Base-by-base conservation (phyloP, 2,113 vertebrate genomes). In the Bujurquina vittata region DNA sequence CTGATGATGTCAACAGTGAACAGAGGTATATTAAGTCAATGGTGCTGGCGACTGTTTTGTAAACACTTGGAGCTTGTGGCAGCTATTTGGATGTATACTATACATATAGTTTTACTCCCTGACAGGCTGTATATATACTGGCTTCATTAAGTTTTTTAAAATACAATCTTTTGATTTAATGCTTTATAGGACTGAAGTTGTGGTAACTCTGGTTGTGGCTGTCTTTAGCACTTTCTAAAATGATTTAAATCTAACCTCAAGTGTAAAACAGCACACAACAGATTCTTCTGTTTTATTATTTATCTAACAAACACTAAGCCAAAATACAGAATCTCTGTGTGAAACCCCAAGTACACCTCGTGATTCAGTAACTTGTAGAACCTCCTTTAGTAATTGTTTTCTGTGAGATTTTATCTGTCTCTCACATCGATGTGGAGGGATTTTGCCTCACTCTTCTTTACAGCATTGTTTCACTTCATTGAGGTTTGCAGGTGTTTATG, bases 1-100 rank as follows among this genome's bases (percentile, higher is more conserved):
- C 78, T 73, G 55, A 65, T 77, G 54, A 82, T 88, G 56, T 58
- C 56, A 73, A 75, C 54, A 67, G 77, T 74, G 79, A 35, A 60
- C 57, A 69, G 76, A 78, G 75, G 31, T 57, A 26, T 54, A 69
- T 85, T 23, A 74, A 87, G 77, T 83, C 59, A 58, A 56, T 84
- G 59, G 78, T 62, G 86, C 69, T 55, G 59, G 59, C 75, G 58
- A 83, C 83, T 80, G 83, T 75, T 91, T 85, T 91, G 88, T 91
- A 86, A 90, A 93, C 86, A 87, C 20, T 8, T 14, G 40, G 6
- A 57, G 79, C 58, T 73, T 10, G 7, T 63, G 56, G 37, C 12
- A 86, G 80, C 26, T 77, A 10, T 86, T 61, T 83, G 23, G 76
- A 77, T 54, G 35, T 79, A 49, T 22, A 75, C 62, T 58, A 4